Evolutionary conservation across 2,888 invertebrate species (phyloP).

Genomic region (Eumerus sabulonum): DNA sequence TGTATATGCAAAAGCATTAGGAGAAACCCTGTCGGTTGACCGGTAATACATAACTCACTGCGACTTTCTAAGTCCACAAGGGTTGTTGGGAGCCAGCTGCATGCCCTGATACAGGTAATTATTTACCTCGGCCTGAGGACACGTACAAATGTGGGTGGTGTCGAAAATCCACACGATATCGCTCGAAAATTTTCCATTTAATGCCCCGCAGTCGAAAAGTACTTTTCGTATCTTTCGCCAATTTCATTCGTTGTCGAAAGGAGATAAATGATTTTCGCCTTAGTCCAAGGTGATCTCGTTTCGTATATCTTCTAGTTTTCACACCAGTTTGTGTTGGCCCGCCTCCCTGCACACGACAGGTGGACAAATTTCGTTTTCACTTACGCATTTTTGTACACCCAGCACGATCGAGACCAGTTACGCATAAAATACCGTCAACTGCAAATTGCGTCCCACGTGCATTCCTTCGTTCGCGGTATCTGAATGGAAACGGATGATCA

Average conservation of each 20-base stretch:
- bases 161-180: constrained; percentile 25
- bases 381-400: constrained; percentile 51
- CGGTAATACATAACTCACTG: constrained; percentile 7
- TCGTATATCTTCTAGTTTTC: constrained; percentile 15
- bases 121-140: constrained; percentile 32
- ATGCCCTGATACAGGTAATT: constrained; percentile 1
- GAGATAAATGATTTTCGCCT: constrained; percentile 54
- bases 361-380: constrained; percentile 64
- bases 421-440: constrained; percentile 25
- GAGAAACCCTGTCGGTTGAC: too few relatives aligned
- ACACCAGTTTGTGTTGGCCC: constrained; percentile 3
- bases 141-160: constrained; percentile 48
- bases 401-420: constrained; percentile 46
- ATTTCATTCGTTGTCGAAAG: constrained; percentile 25
- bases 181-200: constrained; percentile 15
- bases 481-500: constrained; percentile 44
- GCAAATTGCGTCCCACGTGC: constrained; percentile 58
- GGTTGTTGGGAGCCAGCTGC: constrained; percentile 44
- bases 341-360: constrained; percentile 37
- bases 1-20: too few relatives aligned
- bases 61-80: constrained; percentile 59
- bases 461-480: constrained; percentile 3
- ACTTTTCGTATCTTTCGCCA: constrained; percentile 36
- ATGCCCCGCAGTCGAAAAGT: constrained; percentile 1
- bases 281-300: constrained; percentile 41